Evolutionary conservation across 2,888 invertebrate genomes (phyloP).

Genomic region (Pristionchus maxplancki): DNA sequence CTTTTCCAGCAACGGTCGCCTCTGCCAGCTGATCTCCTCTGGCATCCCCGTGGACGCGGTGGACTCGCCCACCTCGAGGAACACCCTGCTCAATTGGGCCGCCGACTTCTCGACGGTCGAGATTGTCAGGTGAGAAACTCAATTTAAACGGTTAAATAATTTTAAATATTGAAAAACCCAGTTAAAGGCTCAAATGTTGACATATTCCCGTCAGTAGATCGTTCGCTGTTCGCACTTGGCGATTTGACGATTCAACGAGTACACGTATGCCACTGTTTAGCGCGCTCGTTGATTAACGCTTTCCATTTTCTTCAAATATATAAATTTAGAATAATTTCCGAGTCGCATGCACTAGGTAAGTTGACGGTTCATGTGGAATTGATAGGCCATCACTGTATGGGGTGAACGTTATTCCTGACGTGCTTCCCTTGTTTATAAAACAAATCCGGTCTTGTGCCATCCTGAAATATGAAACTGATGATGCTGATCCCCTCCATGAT

Average conservation of each 20-base stretch:
- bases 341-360: too few species aligned
- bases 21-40: constrained; percentile 82
- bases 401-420: too few species aligned
- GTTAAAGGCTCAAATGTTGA: background rate
- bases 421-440: too few species aligned
- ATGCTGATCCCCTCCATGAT: too few species aligned
- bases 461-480: too few species aligned
- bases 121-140: constrained; percentile 80
- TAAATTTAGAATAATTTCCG: too few species aligned
- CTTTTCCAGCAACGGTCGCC: constrained; percentile 80
- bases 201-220: background rate
- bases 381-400: too few species aligned
- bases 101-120: constrained; percentile 83
- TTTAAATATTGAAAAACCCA: too few species aligned
- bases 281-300: background rate
- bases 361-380: too few species aligned
- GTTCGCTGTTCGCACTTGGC: background rate
- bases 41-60: constrained; percentile 83
- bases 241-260: background rate
- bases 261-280: background rate
- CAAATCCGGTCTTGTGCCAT: too few species aligned
- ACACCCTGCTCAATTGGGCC: constrained; percentile 84
- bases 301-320: too few species aligned
- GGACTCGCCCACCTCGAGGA: constrained; percentile 82
- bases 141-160: too few species aligned